phyloP scores from a whole-genome alignment of 2,797 vertebrate species.

The Crax fasciolata region DNA sequence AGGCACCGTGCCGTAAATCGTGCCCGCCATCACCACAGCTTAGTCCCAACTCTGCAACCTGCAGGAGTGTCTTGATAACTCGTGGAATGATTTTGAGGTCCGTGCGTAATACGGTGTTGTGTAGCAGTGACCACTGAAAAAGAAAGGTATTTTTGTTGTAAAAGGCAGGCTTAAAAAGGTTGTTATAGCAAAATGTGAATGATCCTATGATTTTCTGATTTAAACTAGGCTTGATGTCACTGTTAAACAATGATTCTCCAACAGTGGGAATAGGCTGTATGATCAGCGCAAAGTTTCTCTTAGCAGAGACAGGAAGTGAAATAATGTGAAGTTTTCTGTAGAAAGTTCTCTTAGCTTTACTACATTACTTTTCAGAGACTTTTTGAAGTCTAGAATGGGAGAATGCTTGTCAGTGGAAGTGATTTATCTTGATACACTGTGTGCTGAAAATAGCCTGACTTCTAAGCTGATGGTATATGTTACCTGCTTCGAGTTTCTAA shows the following conservation, averaged over 20 bases:
- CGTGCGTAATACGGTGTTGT: neutral
- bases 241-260: neutral
- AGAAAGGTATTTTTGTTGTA: neutral
- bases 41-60: neutral
- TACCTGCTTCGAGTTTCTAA: conserved; percentile 43
- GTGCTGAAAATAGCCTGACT: conserved; percentile 53
- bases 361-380: neutral
- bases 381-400: neutral
- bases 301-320: neutral
- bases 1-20: neutral
- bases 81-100: neutral
- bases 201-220: neutral
- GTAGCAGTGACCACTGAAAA: neutral
- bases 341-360: neutral
- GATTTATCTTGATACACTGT: neutral
- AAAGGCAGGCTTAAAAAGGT: neutral
- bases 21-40: neutral
- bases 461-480: conserved; percentile 39
- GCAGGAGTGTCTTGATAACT: neutral
- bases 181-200: neutral
- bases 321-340: neutral
- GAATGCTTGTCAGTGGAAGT: neutral
- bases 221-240: neutral
- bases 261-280: neutral
- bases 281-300: neutral